Conservation (phyloP, 1,140 invertebrate genomes). For the Dendroctonus ponderosae region DNA sequence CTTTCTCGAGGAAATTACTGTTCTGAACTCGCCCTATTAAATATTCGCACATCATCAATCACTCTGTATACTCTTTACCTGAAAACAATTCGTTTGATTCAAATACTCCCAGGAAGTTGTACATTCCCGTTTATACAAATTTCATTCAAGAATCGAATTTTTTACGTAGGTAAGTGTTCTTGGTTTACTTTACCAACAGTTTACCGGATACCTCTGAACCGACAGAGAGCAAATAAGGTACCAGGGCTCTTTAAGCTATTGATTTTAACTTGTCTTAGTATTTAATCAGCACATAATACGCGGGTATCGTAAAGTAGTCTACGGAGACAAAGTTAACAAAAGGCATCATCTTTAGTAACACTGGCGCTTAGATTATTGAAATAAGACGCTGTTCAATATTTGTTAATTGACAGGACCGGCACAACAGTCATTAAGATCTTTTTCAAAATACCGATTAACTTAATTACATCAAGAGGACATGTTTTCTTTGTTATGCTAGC, state of each 20-base stretch:
- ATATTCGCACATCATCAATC: too few species aligned
- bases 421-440: not conserved
- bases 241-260: slow-evolving; percentile 19
- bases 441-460: too few species aligned
- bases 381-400: slow-evolving; percentile 19
- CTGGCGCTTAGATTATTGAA: slow-evolving; percentile 26
- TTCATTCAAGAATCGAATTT: too few species aligned
- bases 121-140: too few species aligned
- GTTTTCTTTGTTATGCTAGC: too few species aligned
- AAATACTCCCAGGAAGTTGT: too few species aligned
- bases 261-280: slow-evolving; percentile 21
- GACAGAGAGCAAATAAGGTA: slow-evolving; percentile 4
- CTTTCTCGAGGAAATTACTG: too few species aligned
- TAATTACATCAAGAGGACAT: too few species aligned
- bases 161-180: too few species aligned
- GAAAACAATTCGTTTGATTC: too few species aligned
- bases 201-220: slow-evolving; percentile 2
- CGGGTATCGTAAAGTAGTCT: slow-evolving; percentile 29
- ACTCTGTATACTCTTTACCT: too few species aligned
- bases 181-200: not conserved
- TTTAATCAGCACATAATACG: slow-evolving; percentile 20
- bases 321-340: slow-evolving; percentile 31
- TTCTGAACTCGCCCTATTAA: too few species aligned
- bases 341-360: slow-evolving; percentile 31
- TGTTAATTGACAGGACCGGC: slow-evolving; percentile 1